Evolutionary conservation across 2,113 vertebrate genomes (phyloP), one percentile per base, ranked within the genome.

Genomic region (Melanotaenia duboulayi): DNA sequence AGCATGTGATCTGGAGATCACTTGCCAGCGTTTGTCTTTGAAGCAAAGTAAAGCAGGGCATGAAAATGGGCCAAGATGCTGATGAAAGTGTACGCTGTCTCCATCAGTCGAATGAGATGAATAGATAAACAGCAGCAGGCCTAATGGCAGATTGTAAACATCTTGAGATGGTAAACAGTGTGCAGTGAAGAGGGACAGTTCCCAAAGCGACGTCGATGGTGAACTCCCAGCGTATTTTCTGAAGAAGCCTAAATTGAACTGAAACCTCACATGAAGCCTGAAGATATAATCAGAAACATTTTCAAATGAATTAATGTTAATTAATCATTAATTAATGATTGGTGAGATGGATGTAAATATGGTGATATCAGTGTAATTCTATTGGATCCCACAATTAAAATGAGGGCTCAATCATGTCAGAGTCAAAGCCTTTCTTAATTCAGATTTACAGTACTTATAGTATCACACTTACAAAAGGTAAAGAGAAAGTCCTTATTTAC

Each of bases 91-190:
- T 8, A 57, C 25, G 2, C 56, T 52, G 58, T 65, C 74, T 87
- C 82, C 72, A 55, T 74, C 74, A 49, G 74, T 80, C 60, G 71
- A 79, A 81, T 64, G 67, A 83, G 62, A 87, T 60, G 51, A 79
- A 80, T 57, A 70, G 84, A 71, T 78, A 65, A 86, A 72, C 50
- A 77, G 76, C 66, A 42, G 68, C 74, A 4, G 66, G 44, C 44
- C 58, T 76, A 76, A 82, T 81, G 76, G 52, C 69, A 68, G 72
- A 39, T 37, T 65, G 80, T 80, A 81, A 85, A 87, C 80, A 83
- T 51, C 65, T 4, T 37, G 62, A 42, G 59, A 72, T 39, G 79
- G 81, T 77, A 65, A 88, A 79, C 74, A 74, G 56, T n/a, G 14
- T 59, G 28, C 13, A 40, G 70, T 63, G 69, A 60, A 66, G 74